phyloP scores from a whole-genome alignment of 2,113 vertebrate species.

The Gymnarchus niloticus region DNA sequence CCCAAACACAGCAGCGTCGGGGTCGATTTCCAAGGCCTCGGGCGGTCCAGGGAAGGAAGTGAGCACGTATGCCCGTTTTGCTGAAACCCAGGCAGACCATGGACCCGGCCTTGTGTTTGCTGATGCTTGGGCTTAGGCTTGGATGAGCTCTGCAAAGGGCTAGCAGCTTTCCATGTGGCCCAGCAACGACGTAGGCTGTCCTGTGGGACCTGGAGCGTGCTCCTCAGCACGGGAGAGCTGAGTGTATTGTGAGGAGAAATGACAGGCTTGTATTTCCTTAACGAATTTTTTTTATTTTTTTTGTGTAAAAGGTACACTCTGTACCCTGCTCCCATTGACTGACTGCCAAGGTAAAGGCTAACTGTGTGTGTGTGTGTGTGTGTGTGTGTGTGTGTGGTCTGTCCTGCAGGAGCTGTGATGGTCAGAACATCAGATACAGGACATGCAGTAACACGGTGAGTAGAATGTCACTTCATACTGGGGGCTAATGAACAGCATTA shows the following conservation, averaged over 20 bases:
- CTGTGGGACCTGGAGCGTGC: too few relatives aligned
- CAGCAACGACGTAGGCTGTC: too few relatives aligned
- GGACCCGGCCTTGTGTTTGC: neutral
- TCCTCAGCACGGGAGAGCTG: too few relatives aligned
- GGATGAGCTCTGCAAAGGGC: too few relatives aligned
- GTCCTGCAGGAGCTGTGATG: slow-evolving; percentile 77
- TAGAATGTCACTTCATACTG: slow-evolving; percentile 31
- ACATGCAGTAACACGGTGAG: slow-evolving; percentile 88
- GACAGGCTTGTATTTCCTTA: neutral
- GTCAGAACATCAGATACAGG: slow-evolving; percentile 86
- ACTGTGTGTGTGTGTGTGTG: neutral
- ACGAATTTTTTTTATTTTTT: neutral
- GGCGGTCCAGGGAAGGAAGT: neutral
- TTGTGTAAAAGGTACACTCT: too few relatives aligned
- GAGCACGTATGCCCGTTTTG: neutral
- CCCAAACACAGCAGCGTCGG: neutral
- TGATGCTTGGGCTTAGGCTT: too few relatives aligned
- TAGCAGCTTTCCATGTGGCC: too few relatives aligned
- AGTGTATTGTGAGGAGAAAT: too few relatives aligned
- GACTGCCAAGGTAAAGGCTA: neutral
- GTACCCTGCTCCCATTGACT: neutral
- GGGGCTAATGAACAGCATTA: neutral
- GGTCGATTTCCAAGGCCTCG: neutral
- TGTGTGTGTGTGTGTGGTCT: neutral
- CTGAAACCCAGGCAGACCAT: neutral